These are phyloP conservation scores for Acrobasis repandana DNA, from an alignment of 2,888 invertebrate genomes.

Conservation along the genomic window DNA sequence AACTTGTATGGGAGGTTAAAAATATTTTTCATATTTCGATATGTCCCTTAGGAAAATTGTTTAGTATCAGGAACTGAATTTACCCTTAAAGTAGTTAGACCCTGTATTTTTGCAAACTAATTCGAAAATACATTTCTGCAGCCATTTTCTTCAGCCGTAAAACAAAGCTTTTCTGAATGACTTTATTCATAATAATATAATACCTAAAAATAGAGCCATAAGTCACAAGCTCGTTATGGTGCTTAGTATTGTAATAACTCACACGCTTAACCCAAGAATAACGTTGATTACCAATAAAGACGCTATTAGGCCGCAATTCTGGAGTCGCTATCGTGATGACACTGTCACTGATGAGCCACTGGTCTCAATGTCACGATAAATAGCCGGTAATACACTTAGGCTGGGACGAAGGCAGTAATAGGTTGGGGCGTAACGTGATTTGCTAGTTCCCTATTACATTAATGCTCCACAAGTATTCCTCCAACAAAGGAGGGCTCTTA, in stretches of 20 bases:
- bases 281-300: conserved; percentile 33
- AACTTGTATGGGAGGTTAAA: too few relatives aligned
- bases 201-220: conserved; percentile 1
- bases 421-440: conserved; percentile 71
- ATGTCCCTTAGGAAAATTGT: too few relatives aligned
- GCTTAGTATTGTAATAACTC: conserved; percentile 12
- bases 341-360: conserved; percentile 51
- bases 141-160: neutral
- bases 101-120: neutral
- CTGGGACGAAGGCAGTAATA: conserved; percentile 62
- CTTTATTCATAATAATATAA: neutral
- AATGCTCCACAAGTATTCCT: conserved; percentile 68
- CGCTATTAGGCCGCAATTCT: conserved; percentile 39
- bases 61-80: too few relatives aligned
- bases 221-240: conserved; percentile 6
- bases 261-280: conserved; percentile 17
- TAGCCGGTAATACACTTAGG: conserved; percentile 73
- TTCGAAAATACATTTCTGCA: neutral
- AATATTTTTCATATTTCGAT: too few relatives aligned
- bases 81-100: too few relatives aligned
- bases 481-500: conserved; percentile 67
- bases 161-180: neutral
- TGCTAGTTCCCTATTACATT: conserved; percentile 69
- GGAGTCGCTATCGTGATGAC: conserved; percentile 45
- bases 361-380: conserved; percentile 71